These are phyloP conservation scores for Caenorhabditis sulstoni DNA, from an alignment of 2,888 invertebrate species.

Conservation along the genomic window DNA sequence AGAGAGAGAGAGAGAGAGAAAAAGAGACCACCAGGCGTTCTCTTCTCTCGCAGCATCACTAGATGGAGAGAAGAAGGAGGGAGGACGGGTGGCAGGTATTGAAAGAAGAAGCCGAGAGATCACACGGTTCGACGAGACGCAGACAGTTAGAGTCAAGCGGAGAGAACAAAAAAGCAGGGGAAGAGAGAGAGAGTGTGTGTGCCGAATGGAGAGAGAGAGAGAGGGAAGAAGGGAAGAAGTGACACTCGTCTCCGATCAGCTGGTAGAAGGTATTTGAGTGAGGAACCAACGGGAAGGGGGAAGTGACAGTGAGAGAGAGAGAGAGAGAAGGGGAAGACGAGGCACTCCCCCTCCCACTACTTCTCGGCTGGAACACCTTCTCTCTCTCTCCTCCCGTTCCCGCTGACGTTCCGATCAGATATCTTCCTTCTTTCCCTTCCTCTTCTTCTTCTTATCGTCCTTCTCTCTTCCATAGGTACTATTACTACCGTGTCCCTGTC, in stretches of 20 bases:
- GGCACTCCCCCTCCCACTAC: too few species aligned
- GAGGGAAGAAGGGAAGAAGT: conserved; percentile 6
- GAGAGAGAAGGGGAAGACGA: conserved; percentile 6
- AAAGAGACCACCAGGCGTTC: conserved; percentile 8
- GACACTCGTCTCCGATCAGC: conserved; percentile 38
- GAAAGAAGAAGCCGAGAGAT: too few species aligned
- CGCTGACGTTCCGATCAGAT: too few species aligned
- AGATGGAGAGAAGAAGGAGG: neutral
- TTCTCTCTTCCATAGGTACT: conserved; percentile 8
- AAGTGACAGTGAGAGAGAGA: too few species aligned
- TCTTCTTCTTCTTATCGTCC: too few species aligned
- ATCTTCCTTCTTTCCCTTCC: too few species aligned
- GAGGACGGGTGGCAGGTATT: too few species aligned
- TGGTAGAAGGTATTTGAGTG: conserved; percentile 37
- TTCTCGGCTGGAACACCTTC: too few species aligned
- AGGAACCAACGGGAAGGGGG: too few species aligned
- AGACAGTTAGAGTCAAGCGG: neutral
- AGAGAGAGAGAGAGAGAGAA: conserved; percentile 10
- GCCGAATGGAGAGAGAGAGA: neutral
- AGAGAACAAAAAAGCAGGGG: neutral
- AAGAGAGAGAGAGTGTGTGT: neutral
- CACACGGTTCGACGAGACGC: too few species aligned
- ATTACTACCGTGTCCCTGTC: conserved; percentile 7
- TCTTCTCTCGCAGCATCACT: too few species aligned
- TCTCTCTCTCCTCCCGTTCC: too few species aligned